A percentile compares a stretch with the other conserved stretches of the same genome.
These are phyloP conservation scores for Poecilia velifera DNA, from an alignment of 2,797 vertebrate species.

Conservation along the genomic window DNA sequence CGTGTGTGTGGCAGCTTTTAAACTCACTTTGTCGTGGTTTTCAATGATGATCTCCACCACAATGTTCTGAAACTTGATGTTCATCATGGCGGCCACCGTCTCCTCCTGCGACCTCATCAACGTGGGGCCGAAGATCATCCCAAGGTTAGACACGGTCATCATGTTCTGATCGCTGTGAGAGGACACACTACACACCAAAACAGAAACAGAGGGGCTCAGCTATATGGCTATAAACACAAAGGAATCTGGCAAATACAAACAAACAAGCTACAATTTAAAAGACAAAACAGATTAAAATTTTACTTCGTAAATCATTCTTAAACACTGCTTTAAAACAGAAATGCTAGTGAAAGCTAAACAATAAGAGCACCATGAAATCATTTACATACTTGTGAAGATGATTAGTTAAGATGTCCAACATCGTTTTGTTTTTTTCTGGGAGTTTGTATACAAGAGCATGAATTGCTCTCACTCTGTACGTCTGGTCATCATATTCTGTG, in stretches of 20 bases:
- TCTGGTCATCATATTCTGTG: slow-evolving; percentile 96
- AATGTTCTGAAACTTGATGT: slow-evolving; percentile 99
- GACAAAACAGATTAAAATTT: background rate
- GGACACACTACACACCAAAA: slow-evolving; percentile 84
- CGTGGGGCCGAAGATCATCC: slow-evolving; percentile 97
- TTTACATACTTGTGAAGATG: slow-evolving; percentile 91
- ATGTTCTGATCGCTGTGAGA: slow-evolving; percentile 94
- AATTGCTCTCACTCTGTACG: slow-evolving; percentile 93
- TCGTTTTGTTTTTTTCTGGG: slow-evolving; percentile 93
- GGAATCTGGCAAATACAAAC: background rate
- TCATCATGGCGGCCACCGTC: slow-evolving; percentile 99
- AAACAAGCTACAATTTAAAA: background rate
- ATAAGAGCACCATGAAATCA: background rate
- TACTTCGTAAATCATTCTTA: background rate
- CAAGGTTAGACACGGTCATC: slow-evolving; percentile 98
- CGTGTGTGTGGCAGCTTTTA: background rate
- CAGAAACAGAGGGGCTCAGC: background rate
- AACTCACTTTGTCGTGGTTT: slow-evolving; percentile 90
- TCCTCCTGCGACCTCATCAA: slow-evolving; percentile 98
- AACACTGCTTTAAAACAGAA: background rate
- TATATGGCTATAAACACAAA: background rate
- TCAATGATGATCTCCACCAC: slow-evolving; percentile 98
- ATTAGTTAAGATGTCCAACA: slow-evolving; percentile 94
- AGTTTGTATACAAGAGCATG: slow-evolving; percentile 93
- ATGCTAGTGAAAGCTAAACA: background rate